Percentiles rank a stretch among this genome's conserved stretches.
These are phyloP conservation scores for Pseudochaenichthys georgianus DNA, from an alignment of 2,797 vertebrate species.

Conservation along the genomic window DNA sequence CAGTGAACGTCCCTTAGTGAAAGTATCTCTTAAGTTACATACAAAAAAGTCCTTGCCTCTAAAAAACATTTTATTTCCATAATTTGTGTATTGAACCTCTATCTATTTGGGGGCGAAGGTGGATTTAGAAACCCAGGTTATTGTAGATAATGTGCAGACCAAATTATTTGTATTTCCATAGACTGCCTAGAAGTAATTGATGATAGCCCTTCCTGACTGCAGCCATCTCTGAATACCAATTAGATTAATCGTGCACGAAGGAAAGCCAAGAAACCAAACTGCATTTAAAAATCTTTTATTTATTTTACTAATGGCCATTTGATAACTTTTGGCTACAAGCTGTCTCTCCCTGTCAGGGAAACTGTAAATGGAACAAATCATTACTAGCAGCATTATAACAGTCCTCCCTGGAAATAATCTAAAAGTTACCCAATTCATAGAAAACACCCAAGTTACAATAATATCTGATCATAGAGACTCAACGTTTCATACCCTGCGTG, in stretches of 20 bases:
- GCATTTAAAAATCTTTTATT: constrained; percentile 35
- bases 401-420: not conserved
- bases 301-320: constrained; percentile 1
- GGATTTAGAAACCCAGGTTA: too few relatives aligned
- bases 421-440: not conserved
- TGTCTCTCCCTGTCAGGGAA: not conserved
- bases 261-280: constrained; percentile 38
- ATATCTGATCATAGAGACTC: not conserved
- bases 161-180: not conserved
- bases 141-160: too few relatives aligned
- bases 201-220: too few relatives aligned
- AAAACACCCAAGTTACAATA: not conserved
- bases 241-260: not conserved
- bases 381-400: not conserved
- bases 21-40: too few relatives aligned
- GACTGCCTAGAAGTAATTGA: not conserved
- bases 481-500: not conserved
- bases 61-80: too few relatives aligned
- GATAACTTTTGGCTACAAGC: not conserved
- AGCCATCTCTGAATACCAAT: accelerated
- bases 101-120: too few relatives aligned
- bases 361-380: not conserved
- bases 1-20: too few relatives aligned
- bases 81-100: too few relatives aligned
- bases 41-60: too few relatives aligned